Evolutionary conservation across 2,113 vertebrate genomes (phyloP).

Genomic region (Grallaria varia): DNA sequence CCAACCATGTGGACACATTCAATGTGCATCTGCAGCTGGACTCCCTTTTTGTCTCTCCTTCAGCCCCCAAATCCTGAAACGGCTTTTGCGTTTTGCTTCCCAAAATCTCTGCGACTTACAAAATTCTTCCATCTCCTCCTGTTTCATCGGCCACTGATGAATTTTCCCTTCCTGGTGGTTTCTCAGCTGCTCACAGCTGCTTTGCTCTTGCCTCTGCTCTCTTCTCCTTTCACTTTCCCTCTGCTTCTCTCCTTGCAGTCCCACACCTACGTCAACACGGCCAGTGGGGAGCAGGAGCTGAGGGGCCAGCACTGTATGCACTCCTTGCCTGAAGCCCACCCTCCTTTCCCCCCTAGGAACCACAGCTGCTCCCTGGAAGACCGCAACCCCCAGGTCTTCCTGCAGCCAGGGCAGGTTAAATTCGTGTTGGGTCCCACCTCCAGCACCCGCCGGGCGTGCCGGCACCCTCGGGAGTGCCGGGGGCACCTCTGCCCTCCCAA

Average conservation of each 20-base stretch:
- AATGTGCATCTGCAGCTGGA: rapidly evolving
- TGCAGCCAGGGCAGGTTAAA: slow-evolving; percentile 92
- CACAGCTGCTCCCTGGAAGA: slow-evolving; percentile 84
- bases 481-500: slow-evolving; percentile 45
- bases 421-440: slow-evolving; percentile 90
- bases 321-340: slow-evolving; percentile 87
- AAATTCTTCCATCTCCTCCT: neutral
- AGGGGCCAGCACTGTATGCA: slow-evolving; percentile 89
- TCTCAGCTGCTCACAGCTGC: neutral
- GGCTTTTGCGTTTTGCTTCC: neutral
- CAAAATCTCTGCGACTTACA: neutral
- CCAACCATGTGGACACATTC: neutral
- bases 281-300: slow-evolving; percentile 86
- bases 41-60: neutral
- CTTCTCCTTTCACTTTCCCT: slow-evolving; percentile 17
- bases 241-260: slow-evolving; percentile 77
- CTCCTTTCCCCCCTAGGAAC: slow-evolving; percentile 78
- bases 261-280: slow-evolving; percentile 97
- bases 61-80: neutral
- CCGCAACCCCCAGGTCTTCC: slow-evolving; percentile 88
- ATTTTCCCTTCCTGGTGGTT: neutral
- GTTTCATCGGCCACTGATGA: rapidly evolving
- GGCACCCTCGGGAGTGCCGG: neutral
- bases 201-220: neutral
- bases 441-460: slow-evolving; percentile 57